Base-by-base conservation (phyloP, 2,797 vertebrate genomes). In the Vireo griseus region DNA sequence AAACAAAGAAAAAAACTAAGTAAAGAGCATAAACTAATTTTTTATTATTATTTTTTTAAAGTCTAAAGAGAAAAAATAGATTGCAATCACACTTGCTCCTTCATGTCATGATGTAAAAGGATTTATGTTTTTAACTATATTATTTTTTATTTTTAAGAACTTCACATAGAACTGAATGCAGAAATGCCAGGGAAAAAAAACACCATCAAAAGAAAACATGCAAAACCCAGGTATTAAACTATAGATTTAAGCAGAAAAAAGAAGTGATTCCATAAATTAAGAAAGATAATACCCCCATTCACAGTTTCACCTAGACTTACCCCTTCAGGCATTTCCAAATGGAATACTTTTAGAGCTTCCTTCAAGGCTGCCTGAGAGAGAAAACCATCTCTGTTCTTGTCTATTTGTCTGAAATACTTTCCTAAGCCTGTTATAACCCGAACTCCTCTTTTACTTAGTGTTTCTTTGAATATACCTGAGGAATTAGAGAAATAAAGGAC, bases 341-440 rank as follows among this genome's bases (percentile, higher is more conserved):
- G 94, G 94, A 98, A 98, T 39, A 58, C 21, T 92, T 97, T 94
- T 18, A 98, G 78, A 94, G 97, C 97, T 91, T 96, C 96, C 91
- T 96, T 96, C 73, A 98, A 97, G 81, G 97, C 87, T 66, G 79
- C 58, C 84, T 96, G 98, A 62, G 91, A 91, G 33, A 98, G 95
- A 73, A 96, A 68, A 78, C 97, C 96, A 63, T 72, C 96, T 91
- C 95, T 93, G 61, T 94, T 92, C n/a, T 96, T 96, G 84, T 98
- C 97, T 79, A 95, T 9, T 14, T 94, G 92, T 73, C 75, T 45
- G 68, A 98, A 98, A 58, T 98, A 93, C 81, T 97, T 98, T 86
- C 97, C 97, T 87, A 98, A 90, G 78, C 97, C 94, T 15, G 97
- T 98, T 83, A 98, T 37, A 91, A 98, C 91, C 54, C 58, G 59